Evolutionary conservation across 2,797 vertebrate species (phyloP).

Genomic region (Schizopygopsis malacanthus): DNA sequence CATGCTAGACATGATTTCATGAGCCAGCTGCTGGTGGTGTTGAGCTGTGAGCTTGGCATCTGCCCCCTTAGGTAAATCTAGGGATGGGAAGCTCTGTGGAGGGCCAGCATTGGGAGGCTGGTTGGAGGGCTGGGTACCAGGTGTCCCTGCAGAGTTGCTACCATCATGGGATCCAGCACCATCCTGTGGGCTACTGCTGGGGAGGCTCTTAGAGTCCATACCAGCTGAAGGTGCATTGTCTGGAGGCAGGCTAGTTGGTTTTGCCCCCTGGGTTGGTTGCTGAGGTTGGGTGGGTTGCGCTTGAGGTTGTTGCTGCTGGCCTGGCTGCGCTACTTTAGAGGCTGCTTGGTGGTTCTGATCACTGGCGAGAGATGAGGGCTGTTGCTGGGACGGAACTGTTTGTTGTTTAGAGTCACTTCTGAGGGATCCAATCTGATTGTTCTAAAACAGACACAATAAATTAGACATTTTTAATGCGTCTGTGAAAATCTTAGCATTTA

Average conservation of each 20-base stretch:
- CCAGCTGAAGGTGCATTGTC: constrained; percentile 84
- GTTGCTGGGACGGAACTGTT: constrained; percentile 78
- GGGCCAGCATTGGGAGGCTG: constrained; percentile 78
- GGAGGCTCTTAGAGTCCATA: constrained; percentile 90
- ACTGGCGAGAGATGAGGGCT: constrained; percentile 75
- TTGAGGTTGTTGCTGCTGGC: constrained; percentile 76
- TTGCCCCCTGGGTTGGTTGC: constrained; percentile 82
- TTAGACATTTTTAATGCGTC: neutral
- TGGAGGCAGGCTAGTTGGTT: constrained; percentile 82
- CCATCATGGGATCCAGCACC: constrained; percentile 80
- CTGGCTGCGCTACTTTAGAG: constrained; percentile 89
- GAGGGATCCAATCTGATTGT: constrained; percentile 87
- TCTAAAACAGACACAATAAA: constrained; percentile 78
- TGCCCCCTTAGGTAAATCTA: constrained; percentile 64
- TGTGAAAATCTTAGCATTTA: neutral
- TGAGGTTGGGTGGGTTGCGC: constrained; percentile 76
- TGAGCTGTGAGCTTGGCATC: constrained; percentile 66
- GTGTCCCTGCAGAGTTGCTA: constrained; percentile 81
- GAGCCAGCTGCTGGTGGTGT: constrained; percentile 82
- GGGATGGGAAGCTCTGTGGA: constrained; percentile 74
- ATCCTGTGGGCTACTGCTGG: constrained; percentile 87
- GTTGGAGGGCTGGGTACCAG: constrained; percentile 85
- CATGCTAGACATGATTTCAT: constrained; percentile 87
- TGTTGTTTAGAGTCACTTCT: constrained; percentile 89
- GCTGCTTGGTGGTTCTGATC: constrained; percentile 94